Conservation (phyloP, 2,888 invertebrate genomes). For the Galeopsomyia nigrocyanea region DNA sequence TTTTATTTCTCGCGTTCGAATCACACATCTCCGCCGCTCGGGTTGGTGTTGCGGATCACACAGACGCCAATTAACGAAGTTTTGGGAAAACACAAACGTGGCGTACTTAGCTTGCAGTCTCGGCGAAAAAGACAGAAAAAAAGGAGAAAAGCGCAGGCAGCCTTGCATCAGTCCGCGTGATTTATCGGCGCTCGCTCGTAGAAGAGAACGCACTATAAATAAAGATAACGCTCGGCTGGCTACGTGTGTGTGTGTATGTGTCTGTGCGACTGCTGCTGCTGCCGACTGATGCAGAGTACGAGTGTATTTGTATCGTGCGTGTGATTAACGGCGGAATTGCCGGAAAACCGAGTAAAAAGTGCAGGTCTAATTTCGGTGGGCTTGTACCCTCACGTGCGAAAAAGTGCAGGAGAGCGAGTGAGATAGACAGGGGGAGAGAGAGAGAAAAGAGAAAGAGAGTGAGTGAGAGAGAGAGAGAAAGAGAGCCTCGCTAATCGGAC, state of each 20-base stretch:
- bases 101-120: no score
- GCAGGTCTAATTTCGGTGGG: constrained; percentile 1
- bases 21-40: no score
- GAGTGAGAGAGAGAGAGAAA: background rate
- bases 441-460: background rate
- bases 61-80: no score
- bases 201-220: constrained; percentile 24
- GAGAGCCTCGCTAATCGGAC: no score
- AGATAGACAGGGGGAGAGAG: background rate
- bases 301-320: background rate
- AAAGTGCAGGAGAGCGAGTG: constrained; percentile 5
- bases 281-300: constrained; percentile 7
- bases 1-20: no score
- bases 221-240: constrained; percentile 18
- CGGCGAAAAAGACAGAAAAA: background rate
- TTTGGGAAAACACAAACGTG: no score
- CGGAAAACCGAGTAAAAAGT: background rate
- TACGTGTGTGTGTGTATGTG: background rate
- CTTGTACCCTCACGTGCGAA: background rate
- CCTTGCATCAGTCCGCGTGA: constrained; percentile 9
- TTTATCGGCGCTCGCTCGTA: background rate
- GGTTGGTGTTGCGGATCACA: no score
- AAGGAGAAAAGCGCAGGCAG: constrained; percentile 1
- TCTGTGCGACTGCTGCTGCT: constrained; percentile 17
- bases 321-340: constrained; percentile 1